phyloP scores from a whole-genome alignment of 2,797 vertebrate species.

The Geotrypetes seraphini region DNA sequence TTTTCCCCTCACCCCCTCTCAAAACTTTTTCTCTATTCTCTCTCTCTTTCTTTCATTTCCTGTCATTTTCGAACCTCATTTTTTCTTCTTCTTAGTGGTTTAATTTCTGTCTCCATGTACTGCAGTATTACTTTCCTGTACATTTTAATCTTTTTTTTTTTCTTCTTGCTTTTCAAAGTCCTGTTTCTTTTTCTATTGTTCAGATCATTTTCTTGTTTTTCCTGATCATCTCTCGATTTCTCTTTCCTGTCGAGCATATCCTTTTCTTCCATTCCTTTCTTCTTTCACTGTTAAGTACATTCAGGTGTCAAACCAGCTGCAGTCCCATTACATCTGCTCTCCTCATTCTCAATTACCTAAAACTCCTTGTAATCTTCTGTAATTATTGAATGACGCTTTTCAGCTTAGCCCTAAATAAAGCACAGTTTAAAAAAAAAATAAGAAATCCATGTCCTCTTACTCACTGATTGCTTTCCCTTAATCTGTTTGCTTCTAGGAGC shows the following conservation, averaged over 20 bases:
- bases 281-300: slow-evolving; percentile 54
- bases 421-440: slow-evolving; percentile 96
- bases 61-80: too few relatives aligned
- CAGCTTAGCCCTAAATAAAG: slow-evolving; percentile 99
- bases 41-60: slow-evolving; percentile 28
- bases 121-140: too few relatives aligned
- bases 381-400: slow-evolving; percentile 99
- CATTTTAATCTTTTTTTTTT: not conserved
- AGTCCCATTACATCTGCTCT: slow-evolving; percentile 77
- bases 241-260: slow-evolving; percentile 21
- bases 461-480: slow-evolving; percentile 32
- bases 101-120: too few relatives aligned
- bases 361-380: slow-evolving; percentile 97
- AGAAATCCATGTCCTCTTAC: slow-evolving; percentile 14
- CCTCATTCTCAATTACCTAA: slow-evolving; percentile 88
- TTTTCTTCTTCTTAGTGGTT: too few relatives aligned
- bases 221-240: slow-evolving; percentile 24
- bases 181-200: slow-evolving; percentile 10
- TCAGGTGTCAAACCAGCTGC: slow-evolving; percentile 54
- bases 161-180: slow-evolving; percentile 2
- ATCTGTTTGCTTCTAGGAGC: slow-evolving; percentile 34
- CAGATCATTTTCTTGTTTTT: slow-evolving; percentile 24
- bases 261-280: not conserved
- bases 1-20: too few relatives aligned
- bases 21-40: too few relatives aligned